Conservation (phyloP, 2,888 invertebrate genomes). For the Papilio elwesi region DNA sequence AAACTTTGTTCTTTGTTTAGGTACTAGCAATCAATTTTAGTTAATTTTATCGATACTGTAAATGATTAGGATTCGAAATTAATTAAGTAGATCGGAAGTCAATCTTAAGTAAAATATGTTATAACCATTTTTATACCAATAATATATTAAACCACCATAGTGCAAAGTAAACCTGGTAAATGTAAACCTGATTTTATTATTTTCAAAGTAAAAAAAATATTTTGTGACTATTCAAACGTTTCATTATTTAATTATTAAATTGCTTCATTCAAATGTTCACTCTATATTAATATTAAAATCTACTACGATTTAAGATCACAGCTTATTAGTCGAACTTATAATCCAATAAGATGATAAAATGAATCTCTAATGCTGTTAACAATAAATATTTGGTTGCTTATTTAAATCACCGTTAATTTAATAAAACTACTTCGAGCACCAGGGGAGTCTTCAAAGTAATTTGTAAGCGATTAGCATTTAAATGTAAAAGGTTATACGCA, state of each 20-base stretch:
- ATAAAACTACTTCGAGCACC: slow-evolving; percentile 6
- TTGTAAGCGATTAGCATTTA: slow-evolving; percentile 31
- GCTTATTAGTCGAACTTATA: not conserved
- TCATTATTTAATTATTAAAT: not conserved
- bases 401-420: slow-evolving; percentile 33
- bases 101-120: too few species aligned
- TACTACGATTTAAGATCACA: not conserved
- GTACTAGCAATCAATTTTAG: too few species aligned
- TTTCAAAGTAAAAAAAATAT: too few species aligned
- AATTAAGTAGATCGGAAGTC: too few species aligned
- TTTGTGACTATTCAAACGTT: not conserved
- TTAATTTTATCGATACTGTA: too few species aligned
- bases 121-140: too few species aligned
- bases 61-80: too few species aligned
- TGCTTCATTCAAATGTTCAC: not conserved
- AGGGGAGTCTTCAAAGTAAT: slow-evolving; percentile 28
- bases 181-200: too few species aligned
- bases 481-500: slow-evolving; percentile 26
- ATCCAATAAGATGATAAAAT: slow-evolving; percentile 8
- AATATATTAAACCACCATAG: too few species aligned
- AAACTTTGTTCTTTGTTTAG: too few species aligned
- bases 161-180: too few species aligned
- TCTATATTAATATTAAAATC: not conserved
- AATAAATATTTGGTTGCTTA: slow-evolving; percentile 26
- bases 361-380: slow-evolving; percentile 22